A percentile compares a stretch with the other conserved stretches of the same genome.
Conservation (phyloP, 1,140 invertebrate genomes). For the Brachionus paranguensis region DNA sequence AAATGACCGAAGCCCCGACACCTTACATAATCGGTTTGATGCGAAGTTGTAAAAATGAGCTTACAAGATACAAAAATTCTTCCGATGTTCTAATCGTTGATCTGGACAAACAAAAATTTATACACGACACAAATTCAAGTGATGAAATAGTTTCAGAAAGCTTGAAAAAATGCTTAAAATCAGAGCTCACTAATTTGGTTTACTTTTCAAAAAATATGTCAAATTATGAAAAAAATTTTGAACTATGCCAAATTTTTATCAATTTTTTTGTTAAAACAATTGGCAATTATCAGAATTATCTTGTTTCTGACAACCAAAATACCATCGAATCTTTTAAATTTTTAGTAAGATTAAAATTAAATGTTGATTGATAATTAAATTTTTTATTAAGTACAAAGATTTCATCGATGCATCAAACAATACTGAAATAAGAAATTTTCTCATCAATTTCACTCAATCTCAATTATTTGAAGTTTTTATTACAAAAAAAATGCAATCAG, state of each 20-base stretch:
- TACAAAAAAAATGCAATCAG: background rate
- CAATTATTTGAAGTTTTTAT: slow-evolving; percentile 37
- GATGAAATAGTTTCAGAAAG: slow-evolving; percentile 61
- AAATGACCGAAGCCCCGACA: slow-evolving; percentile 67
- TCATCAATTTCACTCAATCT: background rate
- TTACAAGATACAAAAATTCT: slow-evolving; percentile 50
- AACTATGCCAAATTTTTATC: slow-evolving; percentile 26
- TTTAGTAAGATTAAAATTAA: background rate
- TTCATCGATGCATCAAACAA: background rate
- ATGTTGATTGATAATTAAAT: background rate
- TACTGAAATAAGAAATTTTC: background rate
- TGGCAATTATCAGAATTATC: background rate
- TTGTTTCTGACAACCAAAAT: background rate
- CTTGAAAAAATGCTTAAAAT: slow-evolving; percentile 60
- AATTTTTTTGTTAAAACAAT: slow-evolving; percentile 16
- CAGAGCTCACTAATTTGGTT: slow-evolving; percentile 60
- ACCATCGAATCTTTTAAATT: background rate
- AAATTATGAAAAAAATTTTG: slow-evolving; percentile 27
- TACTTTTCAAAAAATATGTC: slow-evolving; percentile 59
- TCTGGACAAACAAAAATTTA: slow-evolving; percentile 42
- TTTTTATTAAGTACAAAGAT: background rate
- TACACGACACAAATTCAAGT: slow-evolving; percentile 60
- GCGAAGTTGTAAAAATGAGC: slow-evolving; percentile 47
- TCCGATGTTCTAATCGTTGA: slow-evolving; percentile 48
- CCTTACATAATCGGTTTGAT: slow-evolving; percentile 70